Conservation (phyloP, 1,140 invertebrate species). For the Rhizoglyphus robini region DNA sequence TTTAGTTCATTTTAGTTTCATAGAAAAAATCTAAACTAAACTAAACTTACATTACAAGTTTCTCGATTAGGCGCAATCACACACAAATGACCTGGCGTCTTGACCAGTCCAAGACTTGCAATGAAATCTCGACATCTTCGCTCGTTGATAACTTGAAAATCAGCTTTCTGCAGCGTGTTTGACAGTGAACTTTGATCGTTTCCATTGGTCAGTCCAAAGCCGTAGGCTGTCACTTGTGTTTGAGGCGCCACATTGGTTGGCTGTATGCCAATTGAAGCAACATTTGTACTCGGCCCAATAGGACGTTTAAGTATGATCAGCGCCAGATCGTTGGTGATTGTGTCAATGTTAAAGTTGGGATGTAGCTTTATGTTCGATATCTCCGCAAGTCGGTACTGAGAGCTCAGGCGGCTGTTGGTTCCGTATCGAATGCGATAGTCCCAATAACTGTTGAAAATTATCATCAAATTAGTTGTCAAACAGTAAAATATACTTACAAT, state of each 20-base stretch:
- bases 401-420: not conserved
- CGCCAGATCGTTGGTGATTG: conserved; percentile 82
- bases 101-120: not conserved
- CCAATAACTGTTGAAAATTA: not conserved
- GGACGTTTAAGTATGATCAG: conserved; percentile 44
- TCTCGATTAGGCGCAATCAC: not conserved
- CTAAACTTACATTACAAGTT: conserved; percentile 14
- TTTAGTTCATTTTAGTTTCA: too few species aligned
- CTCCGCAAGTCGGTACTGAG: not conserved
- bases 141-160: not conserved
- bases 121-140: not conserved
- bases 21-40: too few species aligned
- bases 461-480: not conserved
- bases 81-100: not conserved
- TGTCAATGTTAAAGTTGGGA: conserved; percentile 66
- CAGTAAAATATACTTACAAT: not conserved
- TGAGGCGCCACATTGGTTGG: not conserved
- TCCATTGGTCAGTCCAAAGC: not conserved
- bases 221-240: not conserved
- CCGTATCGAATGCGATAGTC: conserved; percentile 8
- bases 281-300: conserved; percentile 34
- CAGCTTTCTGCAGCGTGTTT: not conserved
- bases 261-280: conserved; percentile 1
- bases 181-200: not conserved
- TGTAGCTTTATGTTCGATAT: conserved; percentile 40